Conservation (phyloP, 2,888 invertebrate species). For the Bellardia bayeri region DNA sequence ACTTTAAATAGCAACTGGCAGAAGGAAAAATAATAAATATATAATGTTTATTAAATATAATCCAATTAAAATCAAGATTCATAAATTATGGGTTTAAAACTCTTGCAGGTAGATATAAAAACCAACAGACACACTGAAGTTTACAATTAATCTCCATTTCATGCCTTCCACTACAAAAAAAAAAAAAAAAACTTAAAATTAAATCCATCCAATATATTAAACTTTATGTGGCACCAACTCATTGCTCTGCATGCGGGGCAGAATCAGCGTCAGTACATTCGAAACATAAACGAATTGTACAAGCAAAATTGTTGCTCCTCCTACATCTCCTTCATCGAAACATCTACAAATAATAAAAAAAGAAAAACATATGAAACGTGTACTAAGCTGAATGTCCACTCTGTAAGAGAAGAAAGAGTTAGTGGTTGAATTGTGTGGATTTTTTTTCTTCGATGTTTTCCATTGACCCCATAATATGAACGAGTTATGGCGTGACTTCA, state of each 20-base stretch:
- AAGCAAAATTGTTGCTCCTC: slow-evolving; percentile 23
- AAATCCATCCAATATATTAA: slow-evolving; percentile 33
- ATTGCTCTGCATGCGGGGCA: slow-evolving; percentile 28
- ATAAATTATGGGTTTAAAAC: slow-evolving; percentile 47
- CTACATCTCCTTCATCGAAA: neutral
- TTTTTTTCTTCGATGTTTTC: slow-evolving; percentile 41
- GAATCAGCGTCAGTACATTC: slow-evolving; percentile 36
- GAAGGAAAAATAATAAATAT: neutral
- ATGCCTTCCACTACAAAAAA: slow-evolving; percentile 47
- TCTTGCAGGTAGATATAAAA: neutral
- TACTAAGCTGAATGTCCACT: slow-evolving; percentile 20
- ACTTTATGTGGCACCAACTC: slow-evolving; percentile 1
- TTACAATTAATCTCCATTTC: slow-evolving; percentile 60
- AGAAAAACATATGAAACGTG: slow-evolving; percentile 3
- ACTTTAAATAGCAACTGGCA: neutral
- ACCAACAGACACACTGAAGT: slow-evolving; percentile 21
- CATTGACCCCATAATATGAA: slow-evolving; percentile 61
- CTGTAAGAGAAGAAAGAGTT: slow-evolving; percentile 24
- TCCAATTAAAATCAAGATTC: slow-evolving; percentile 55
- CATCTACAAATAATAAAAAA: neutral
- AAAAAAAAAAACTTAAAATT: slow-evolving; percentile 12
- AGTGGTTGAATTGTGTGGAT: neutral
- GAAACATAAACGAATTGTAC: slow-evolving; percentile 21
- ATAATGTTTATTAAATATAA: slow-evolving; percentile 37
- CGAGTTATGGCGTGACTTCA: slow-evolving; percentile 65